phyloP scores from a whole-genome alignment of 2,888 invertebrate species.

The Volucella zonaria region DNA sequence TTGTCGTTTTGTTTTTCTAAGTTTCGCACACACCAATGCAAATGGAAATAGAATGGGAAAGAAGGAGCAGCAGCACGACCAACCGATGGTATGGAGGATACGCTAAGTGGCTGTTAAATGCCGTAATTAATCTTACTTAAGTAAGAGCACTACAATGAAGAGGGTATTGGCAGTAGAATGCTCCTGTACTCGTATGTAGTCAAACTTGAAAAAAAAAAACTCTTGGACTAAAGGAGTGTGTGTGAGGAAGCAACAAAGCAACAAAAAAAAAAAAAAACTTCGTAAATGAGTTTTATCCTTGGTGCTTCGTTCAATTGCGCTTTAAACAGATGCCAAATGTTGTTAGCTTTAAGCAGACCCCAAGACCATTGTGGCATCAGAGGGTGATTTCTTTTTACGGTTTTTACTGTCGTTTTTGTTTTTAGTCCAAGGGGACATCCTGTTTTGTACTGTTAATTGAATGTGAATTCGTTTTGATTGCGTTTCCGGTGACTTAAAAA shows the following conservation, averaged over 20 bases:
- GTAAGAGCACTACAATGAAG: conserved; percentile 54
- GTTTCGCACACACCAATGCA: conserved; percentile 43
- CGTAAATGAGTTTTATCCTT: conserved; percentile 31
- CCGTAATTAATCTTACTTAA: conserved; percentile 74
- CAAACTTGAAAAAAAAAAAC: background rate
- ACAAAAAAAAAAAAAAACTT: background rate
- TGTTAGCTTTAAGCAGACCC: conserved; percentile 18
- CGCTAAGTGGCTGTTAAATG: conserved; percentile 73
- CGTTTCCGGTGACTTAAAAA: too few relatives aligned
- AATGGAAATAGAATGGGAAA: conserved; percentile 35
- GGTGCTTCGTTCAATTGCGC: conserved; percentile 26
- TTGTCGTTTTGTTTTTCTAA: conserved; percentile 52
- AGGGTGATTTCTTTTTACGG: too few relatives aligned
- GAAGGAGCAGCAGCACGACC: background rate
- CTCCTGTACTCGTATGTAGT: conserved; percentile 19
- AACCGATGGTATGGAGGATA: conserved; percentile 33
- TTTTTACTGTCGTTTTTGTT: too few relatives aligned
- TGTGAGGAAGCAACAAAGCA: background rate
- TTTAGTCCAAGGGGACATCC: too few relatives aligned
- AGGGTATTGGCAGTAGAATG: conserved; percentile 47
- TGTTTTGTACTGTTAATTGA: too few relatives aligned
- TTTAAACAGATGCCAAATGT: conserved; percentile 33
- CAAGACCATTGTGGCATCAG: too few relatives aligned
- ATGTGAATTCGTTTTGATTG: too few relatives aligned
- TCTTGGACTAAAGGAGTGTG: background rate